Base-by-base conservation (phyloP, 2,113 vertebrate genomes). In the Apus apus region DNA sequence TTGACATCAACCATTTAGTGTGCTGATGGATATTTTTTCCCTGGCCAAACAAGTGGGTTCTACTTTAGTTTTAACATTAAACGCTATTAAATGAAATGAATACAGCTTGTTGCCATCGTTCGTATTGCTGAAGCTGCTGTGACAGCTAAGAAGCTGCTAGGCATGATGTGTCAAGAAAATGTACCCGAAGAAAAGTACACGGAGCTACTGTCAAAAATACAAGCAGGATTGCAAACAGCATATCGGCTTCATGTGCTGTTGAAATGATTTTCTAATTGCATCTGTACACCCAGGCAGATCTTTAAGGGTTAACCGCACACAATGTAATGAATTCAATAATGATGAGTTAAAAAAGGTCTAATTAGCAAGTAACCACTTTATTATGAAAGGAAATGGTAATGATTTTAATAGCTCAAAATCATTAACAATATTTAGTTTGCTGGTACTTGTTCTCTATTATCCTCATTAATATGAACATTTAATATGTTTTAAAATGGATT, bases 361-460 rank as follows among this genome's bases (percentile, higher is more conserved):
- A 99, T 99, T 99, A 99, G 98, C 98, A 98, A 98, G 98, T 98
- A 98, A 98, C 98, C 98, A 98, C 98, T 99, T 98, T 99, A 98
- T 98, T 98, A 98, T 98, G 98, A 98, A 98, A 98, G 98, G 98
- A 98, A 98, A 99, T 98, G 98, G 98, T 99, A 98, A 99, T 97
- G 98, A 99, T 98, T 99, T 99, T 99, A 98, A 99, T 99, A 99
- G 99, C 98, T 99, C 98, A 98, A 98, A 98, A 99, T 99, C 98
- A 99, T 99, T 99, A 99, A 98, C 97, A 98, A 98, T 98, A 98
- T 98, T 98, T 98, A 98, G 97, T 98, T 98, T 98, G 97, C 97
- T 98, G 98, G 98, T 98, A 98, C 98, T 98, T 98, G 98, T 98
- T 98, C 98, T 98, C 98, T 98, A 98, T 98, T 98, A 98, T 98